Base-by-base conservation (phyloP, 2,888 invertebrate genomes). In the Apotomis capreana region DNA sequence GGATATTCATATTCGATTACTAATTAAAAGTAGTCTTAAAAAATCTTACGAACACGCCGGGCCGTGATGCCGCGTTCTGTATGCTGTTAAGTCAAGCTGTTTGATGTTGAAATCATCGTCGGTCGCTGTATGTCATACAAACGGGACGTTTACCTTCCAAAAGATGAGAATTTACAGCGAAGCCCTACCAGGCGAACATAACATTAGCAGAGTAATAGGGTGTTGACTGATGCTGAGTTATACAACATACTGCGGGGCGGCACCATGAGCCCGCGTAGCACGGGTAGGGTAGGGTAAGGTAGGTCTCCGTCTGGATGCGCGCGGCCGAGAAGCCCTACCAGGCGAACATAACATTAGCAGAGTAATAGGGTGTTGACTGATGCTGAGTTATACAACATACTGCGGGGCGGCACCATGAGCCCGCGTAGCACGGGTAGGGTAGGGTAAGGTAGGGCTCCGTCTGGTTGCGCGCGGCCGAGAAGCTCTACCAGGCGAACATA, bases 231-330 rank as follows among this genome's bases (percentile, higher is more conserved):
- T 15, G 0, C 1, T 15, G 15, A 15, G 15, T 15, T 15, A 15
- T 15, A 15, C 15, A 15, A 15, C 0, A 15, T 15, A 15, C 15
- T 15, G 15, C 1, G 15, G 15, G 95, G 93, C 0, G 94, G 84
- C 78, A 98, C 97, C 99, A 99, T 99, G 37, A 99, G 92, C 0
- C 98, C 97, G 84, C 94, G 84, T 99, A 99, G 3, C 99, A 95
- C 84, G 99, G 90, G 88, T n/a, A n/a, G n/a, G n/a, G n/a, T n/a
- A n/a, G n/a, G n/a, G n/a, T n/a, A n/a, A n/a, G 92, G 85, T 96
- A 99, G 0, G 96, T 94, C 83, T 99, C 97, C 8, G 96, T 91
- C 4, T 90, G 86, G 77, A 99, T 97, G 77, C 95, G 94, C 0
- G 94, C 90, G 44, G 94, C 92, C 0, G 87, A 77, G 82, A 98